Conservation (phyloP, 2,113 vertebrate genomes). For the Pituophis catenifer region DNA sequence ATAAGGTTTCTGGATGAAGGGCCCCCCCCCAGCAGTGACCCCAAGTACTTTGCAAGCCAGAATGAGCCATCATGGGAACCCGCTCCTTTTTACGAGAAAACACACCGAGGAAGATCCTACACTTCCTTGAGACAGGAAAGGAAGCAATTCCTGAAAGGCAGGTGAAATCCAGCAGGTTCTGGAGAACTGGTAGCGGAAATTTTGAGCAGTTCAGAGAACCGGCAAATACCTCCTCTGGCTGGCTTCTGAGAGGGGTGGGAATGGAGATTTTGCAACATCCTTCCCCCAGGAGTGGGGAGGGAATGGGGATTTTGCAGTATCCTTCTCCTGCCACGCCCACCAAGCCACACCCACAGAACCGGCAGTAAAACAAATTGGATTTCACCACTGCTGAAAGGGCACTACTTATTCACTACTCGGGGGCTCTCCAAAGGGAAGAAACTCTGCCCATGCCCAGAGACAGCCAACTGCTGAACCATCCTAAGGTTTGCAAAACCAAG, state of each 20-base stretch:
- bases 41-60: background rate
- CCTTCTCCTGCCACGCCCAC: no score
- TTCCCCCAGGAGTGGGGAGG: no score
- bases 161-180: no score
- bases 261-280: no score
- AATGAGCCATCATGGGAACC: background rate
- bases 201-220: no score
- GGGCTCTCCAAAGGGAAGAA: background rate
- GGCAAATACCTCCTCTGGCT: no score
- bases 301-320: no score
- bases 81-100: background rate
- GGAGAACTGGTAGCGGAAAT: no score
- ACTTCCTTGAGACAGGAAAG: background rate
- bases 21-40: background rate
- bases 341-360: no score
- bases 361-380: no score
- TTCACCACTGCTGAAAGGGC: background rate
- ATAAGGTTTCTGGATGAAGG: background rate
- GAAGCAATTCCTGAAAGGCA: background rate
- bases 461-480: background rate
- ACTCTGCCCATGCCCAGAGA: background rate
- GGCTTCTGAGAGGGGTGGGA: no score
- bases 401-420: background rate
- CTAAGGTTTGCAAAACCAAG: background rate
- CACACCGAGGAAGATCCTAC: background rate